Percentiles rank a stretch among this genome's conserved stretches.
These are phyloP conservation scores for Anthopleura xanthogrammica DNA, from an alignment of 92 coral and sea anemone genomes.

Conservation along the genomic window DNA sequence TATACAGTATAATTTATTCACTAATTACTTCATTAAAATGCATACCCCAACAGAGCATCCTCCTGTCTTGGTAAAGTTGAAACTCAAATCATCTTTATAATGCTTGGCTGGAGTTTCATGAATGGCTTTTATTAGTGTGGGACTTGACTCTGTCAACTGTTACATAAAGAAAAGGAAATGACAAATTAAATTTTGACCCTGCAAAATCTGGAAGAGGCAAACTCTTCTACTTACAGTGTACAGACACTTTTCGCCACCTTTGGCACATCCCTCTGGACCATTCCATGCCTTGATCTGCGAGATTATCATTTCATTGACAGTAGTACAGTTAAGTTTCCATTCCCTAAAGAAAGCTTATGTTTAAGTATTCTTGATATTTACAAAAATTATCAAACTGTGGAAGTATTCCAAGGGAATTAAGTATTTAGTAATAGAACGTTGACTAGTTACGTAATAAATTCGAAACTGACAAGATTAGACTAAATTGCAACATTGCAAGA, in stretches of 20 bases:
- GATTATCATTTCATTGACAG: constrained; percentile 65
- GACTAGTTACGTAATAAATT: background rate
- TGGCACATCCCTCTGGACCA: constrained; percentile 50
- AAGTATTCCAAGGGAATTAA: background rate
- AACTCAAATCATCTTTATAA: constrained; percentile 81
- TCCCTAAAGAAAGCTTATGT: constrained; percentile 6
- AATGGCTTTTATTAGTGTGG: constrained; percentile 58
- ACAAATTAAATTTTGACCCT: too few relatives aligned
- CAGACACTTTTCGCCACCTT: constrained; percentile 90
- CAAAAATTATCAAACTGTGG: background rate
- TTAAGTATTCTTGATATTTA: background rate
- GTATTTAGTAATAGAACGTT: background rate
- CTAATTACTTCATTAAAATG: too few relatives aligned
- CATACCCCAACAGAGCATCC: constrained; percentile 35
- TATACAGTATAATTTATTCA: too few relatives aligned
- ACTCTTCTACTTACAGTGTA: constrained; percentile 54
- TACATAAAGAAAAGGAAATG: background rate
- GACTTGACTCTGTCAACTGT: constrained; percentile 64
- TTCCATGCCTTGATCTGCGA: constrained; percentile 77
- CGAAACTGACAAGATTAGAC: background rate
- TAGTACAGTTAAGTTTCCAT: constrained; percentile 70
- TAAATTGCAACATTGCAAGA: background rate
- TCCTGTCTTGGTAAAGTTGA: constrained; percentile 34
- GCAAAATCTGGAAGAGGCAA: background rate
- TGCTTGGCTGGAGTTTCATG: constrained; percentile 79